A percentile compares a stretch with the other conserved stretches of the same genome.
Conservation (phyloP, 1,140 invertebrate genomes). For the Planococcus citri region DNA sequence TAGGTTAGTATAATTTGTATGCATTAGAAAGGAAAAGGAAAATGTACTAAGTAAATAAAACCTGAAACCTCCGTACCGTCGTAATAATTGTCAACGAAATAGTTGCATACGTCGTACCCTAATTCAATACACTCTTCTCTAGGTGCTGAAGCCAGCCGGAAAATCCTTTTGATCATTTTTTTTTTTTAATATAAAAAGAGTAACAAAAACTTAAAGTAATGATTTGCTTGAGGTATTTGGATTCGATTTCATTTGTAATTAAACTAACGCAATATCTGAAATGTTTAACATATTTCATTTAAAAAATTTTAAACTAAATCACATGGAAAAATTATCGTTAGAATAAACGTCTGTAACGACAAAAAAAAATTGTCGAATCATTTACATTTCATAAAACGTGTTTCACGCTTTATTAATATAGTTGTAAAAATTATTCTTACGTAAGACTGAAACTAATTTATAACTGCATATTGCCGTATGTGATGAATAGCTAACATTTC, state of each 20-base stretch:
- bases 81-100: background rate
- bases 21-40: too few relatives aligned
- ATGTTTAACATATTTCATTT: background rate
- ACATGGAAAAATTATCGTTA: too few relatives aligned
- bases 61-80: background rate
- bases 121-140: conserved; percentile 9
- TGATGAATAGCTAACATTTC: too few relatives aligned
- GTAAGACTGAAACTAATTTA: too few relatives aligned
- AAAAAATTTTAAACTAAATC: background rate
- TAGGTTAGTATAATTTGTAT: background rate
- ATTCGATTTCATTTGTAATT: background rate
- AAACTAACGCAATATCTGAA: background rate
- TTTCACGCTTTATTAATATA: too few relatives aligned
- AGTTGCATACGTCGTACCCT: conserved; percentile 5
- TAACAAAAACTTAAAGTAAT: background rate
- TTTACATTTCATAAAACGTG: too few relatives aligned
- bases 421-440: too few relatives aligned
- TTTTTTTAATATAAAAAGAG: background rate
- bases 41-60: background rate
- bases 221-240: background rate
- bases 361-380: too few relatives aligned
- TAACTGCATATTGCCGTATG: too few relatives aligned
- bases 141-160: background rate
- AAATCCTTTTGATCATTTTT: conserved; percentile 14
- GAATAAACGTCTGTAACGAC: too few relatives aligned